A percentile compares a stretch with the other conserved stretches of the same genome.
phyloP scores from a whole-genome alignment of 2,888 invertebrate genomes.

The Pteria penguin region DNA sequence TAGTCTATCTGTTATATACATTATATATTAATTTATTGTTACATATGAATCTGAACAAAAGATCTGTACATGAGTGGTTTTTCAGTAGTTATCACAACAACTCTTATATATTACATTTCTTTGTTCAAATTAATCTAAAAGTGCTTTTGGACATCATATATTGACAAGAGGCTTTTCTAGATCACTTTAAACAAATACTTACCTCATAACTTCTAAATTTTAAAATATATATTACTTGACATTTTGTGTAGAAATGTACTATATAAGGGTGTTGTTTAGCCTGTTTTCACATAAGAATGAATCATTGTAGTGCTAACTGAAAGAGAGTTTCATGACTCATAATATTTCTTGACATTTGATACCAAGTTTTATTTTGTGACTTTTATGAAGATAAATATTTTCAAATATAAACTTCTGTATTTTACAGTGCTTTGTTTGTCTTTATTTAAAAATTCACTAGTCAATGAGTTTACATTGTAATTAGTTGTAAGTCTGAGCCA shows the following conservation, averaged over 20 bases:
- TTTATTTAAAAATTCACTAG: no score
- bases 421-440: not conserved
- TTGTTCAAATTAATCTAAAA: no score
- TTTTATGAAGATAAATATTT: constrained; percentile 27
- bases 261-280: no score
- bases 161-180: no score
- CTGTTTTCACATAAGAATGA: not conserved
- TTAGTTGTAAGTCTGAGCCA: no score
- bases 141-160: no score
- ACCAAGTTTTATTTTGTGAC: constrained; percentile 29
- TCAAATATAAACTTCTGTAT: constrained; percentile 8
- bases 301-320: constrained; percentile 7
- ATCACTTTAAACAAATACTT: no score
- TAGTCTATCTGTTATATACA: not conserved
- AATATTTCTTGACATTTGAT: constrained; percentile 26
- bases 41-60: not conserved
- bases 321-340: constrained; percentile 10
- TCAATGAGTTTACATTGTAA: no score
- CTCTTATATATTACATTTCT: no score
- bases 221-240: no score
- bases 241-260: no score
- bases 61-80: not conserved
- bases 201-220: no score
- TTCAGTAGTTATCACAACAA: not conserved
- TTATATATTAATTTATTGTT: not conserved